Percentiles rank a stretch among this genome's conserved stretches.
Evolutionary conservation across 2,797 vertebrate genomes (phyloP).

Genomic region (Moxostoma hubbsi): DNA sequence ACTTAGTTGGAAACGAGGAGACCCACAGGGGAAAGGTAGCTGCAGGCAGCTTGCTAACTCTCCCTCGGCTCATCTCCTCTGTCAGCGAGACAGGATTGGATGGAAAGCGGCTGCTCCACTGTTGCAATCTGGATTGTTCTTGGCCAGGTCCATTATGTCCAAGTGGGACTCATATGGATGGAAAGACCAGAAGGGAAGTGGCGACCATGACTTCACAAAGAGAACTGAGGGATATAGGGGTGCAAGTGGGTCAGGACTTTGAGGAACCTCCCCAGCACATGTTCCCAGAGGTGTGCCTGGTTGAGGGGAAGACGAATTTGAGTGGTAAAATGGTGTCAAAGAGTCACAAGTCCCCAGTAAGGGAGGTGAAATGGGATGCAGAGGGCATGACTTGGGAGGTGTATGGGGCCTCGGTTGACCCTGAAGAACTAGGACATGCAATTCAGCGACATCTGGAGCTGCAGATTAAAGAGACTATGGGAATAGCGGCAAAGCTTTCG

Average conservation of each 20-base stretch:
- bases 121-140: slow-evolving; percentile 72
- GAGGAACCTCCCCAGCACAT: slow-evolving; percentile 74
- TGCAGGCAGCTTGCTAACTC: slow-evolving; percentile 69
- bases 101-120: slow-evolving; percentile 77
- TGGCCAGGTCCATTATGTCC: slow-evolving; percentile 62
- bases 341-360: slow-evolving; percentile 78
- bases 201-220: slow-evolving; percentile 88
- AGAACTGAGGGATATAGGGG: slow-evolving; percentile 83
- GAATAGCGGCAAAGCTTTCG: slow-evolving; percentile 65
- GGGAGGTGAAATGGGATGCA: slow-evolving; percentile 91
- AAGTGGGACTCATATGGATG: slow-evolving; percentile 9
- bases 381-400: slow-evolving; percentile 97
- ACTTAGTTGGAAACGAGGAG: slow-evolving; percentile 59
- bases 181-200: slow-evolving; percentile 75
- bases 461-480: slow-evolving; percentile 89
- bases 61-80: slow-evolving; percentile 88
- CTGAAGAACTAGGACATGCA: slow-evolving; percentile 88
- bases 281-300: slow-evolving; percentile 84
- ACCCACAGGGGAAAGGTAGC: slow-evolving; percentile 64
- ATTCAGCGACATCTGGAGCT: slow-evolving; percentile 94
- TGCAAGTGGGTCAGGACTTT: slow-evolving; percentile 81
- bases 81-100: slow-evolving; percentile 90
- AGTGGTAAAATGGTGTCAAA: slow-evolving; percentile 4
- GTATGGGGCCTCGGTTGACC: slow-evolving; percentile 92
- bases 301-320: slow-evolving; percentile 66